phyloP scores from a whole-genome alignment of 2,888 invertebrate species.

The Drosophila niveifrons region DNA sequence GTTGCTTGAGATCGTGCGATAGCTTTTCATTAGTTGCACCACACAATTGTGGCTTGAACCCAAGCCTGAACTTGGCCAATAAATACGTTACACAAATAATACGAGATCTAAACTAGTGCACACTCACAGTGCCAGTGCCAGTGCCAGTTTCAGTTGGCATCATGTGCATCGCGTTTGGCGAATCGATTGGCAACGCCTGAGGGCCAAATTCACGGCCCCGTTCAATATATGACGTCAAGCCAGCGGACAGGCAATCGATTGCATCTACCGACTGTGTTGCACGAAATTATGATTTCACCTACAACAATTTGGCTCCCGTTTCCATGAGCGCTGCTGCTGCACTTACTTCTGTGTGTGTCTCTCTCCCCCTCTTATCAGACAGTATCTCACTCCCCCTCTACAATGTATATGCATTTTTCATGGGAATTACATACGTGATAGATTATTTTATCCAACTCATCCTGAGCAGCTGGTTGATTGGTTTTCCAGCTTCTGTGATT shows the following conservation, averaged over 20 bases:
- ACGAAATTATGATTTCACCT: constrained; percentile 79
- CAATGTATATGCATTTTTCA: constrained; percentile 69
- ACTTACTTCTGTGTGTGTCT: not conserved
- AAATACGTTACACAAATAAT: constrained; percentile 41
- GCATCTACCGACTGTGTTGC: constrained; percentile 41
- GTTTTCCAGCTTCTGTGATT: constrained; percentile 57
- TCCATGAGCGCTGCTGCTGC: constrained; percentile 23
- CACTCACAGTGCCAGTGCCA: constrained; percentile 8
- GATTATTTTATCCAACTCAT: constrained; percentile 56
- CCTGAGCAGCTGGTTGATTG: constrained; percentile 66
- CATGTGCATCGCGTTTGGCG: constrained; percentile 75
- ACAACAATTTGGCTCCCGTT: constrained; percentile 80
- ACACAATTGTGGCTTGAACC: constrained; percentile 71
- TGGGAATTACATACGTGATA: constrained; percentile 84
- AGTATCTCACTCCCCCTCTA: not conserved
- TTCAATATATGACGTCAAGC: constrained; percentile 60
- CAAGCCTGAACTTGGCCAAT: constrained; percentile 57
- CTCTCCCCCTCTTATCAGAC: not conserved
- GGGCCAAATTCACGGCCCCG: constrained; percentile 30
- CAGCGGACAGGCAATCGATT: constrained; percentile 14
- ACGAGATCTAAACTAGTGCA: constrained; percentile 70
- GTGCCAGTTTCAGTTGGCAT: constrained; percentile 20
- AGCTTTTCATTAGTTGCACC: constrained; percentile 75
- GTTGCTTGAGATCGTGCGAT: constrained; percentile 72
- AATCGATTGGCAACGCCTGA: constrained; percentile 76